These are phyloP conservation scores for Cylloceria caligata DNA, from an alignment of 2,888 invertebrate species.

Conservation along the genomic window DNA sequence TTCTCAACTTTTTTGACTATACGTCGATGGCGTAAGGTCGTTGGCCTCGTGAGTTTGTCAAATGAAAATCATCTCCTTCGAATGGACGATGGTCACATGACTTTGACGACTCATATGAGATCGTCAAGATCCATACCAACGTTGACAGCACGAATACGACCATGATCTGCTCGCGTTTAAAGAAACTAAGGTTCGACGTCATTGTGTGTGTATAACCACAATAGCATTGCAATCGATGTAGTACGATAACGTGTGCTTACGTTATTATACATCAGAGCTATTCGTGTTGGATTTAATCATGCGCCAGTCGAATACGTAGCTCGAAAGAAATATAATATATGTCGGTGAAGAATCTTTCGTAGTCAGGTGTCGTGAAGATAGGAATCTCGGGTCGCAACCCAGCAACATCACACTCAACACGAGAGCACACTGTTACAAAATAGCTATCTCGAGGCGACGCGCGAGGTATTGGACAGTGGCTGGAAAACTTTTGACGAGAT, in stretches of 20 bases:
- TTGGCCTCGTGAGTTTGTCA: conserved; percentile 55
- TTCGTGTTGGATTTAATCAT: conserved; percentile 45
- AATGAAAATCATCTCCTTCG: conserved; percentile 42
- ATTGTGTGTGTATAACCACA: conserved; percentile 16
- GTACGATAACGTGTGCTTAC: conserved; percentile 50
- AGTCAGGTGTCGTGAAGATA: conserved; percentile 42
- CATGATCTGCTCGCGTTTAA: conserved; percentile 22
- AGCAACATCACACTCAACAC: conserved; percentile 17
- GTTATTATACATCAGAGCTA: conserved; percentile 8
- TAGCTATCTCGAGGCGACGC: conserved; percentile 9
- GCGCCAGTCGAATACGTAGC: conserved; percentile 25
- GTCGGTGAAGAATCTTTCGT: conserved; percentile 28
- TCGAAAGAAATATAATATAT: conserved; percentile 6
- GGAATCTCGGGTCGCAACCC: conserved; percentile 39
- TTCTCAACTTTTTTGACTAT: conserved; percentile 29
- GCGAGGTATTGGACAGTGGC: neutral
- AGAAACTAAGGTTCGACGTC: conserved; percentile 23
- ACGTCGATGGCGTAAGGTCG: conserved; percentile 57
- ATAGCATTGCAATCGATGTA: conserved; percentile 47
- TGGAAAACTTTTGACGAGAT: conserved; percentile 5
- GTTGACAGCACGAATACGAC: conserved; percentile 38
- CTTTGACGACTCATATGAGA: conserved; percentile 32
- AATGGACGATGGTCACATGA: conserved; percentile 7
- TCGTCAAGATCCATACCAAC: conserved; percentile 43
- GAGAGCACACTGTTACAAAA: conserved; percentile 35